Percentiles rank a stretch among this genome's conserved stretches.
phyloP scores from a whole-genome alignment of 2,888 invertebrate species.

The Tachina grossa region DNA sequence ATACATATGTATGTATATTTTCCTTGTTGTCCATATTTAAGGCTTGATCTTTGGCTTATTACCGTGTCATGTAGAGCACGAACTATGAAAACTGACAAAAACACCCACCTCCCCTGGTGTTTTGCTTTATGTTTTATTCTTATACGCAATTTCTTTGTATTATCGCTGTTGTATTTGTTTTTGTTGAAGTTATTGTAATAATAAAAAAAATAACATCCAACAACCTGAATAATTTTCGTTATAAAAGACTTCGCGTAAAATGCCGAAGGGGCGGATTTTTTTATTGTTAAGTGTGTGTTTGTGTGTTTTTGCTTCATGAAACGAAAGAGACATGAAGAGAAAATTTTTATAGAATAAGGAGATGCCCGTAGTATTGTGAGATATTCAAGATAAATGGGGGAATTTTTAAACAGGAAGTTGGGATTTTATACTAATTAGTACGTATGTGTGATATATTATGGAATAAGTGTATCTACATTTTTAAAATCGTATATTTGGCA shows the following conservation, averaged over 20 bases:
- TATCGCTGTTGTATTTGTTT: conserved; percentile 23
- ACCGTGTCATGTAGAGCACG: conserved; percentile 79
- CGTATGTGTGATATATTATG: not conserved
- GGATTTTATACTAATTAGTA: not conserved
- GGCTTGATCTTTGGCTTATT: conserved; percentile 80
- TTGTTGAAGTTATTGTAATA: conserved; percentile 39
- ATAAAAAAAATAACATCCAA: conserved; percentile 11
- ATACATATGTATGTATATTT: not conserved
- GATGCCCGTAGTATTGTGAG: conserved; percentile 7
- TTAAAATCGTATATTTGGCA: too few relatives aligned
- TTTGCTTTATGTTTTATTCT: not conserved
- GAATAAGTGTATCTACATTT: not conserved
- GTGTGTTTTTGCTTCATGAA: conserved; percentile 54
- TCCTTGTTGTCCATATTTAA: conserved; percentile 74
- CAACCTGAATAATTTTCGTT: conserved; percentile 57
- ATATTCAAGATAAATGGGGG: conserved; percentile 15
- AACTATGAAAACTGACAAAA: conserved; percentile 66
- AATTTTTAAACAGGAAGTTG: conserved; percentile 16
- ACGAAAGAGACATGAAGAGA: conserved; percentile 75
- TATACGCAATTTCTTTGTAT: conserved; percentile 2
- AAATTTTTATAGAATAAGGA: conserved; percentile 64
- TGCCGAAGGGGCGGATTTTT: conserved; percentile 76
- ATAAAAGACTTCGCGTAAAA: conserved; percentile 68
- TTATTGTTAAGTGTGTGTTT: conserved; percentile 3
- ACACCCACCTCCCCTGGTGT: conserved; percentile 56